phyloP scores from a whole-genome alignment of 2,113 vertebrate genomes.

The Hippolais icterina region DNA sequence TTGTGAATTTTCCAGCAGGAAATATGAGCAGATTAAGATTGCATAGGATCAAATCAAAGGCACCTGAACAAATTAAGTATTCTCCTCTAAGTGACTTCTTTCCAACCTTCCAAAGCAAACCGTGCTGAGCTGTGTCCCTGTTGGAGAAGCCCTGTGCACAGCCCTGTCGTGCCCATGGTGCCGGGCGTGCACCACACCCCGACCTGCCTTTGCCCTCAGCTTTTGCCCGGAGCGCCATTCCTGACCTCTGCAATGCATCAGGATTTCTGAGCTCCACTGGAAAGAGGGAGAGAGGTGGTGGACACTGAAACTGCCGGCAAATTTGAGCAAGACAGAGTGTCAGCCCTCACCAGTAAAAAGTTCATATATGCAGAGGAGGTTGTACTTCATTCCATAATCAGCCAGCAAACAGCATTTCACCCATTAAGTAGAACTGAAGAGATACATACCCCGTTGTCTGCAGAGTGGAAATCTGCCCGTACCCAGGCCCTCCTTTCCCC shows the following conservation, averaged over 20 bases:
- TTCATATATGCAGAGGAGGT: neutral
- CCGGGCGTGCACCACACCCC: no score
- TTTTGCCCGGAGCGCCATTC: neutral
- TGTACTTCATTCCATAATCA: neutral
- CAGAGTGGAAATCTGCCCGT: neutral
- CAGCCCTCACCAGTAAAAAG: neutral
- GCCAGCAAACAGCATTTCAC: neutral
- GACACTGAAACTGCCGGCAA: neutral
- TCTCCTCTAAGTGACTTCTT: neutral
- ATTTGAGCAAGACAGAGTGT: neutral
- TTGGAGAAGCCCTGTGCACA: neutral
- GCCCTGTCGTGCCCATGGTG: neutral
- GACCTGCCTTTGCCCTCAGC: neutral
- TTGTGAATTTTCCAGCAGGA: neutral
- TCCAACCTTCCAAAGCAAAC: neutral
- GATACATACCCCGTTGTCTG: fast-evolving
- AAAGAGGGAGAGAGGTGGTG: neutral
- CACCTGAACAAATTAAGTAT: neutral
- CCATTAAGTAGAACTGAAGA: neutral
- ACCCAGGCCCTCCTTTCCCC: fast-evolving
- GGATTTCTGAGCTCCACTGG: neutral
- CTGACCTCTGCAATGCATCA: neutral
- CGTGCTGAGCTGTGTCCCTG: neutral
- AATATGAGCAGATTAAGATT: neutral
- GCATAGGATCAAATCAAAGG: neutral